Base-by-base conservation (phyloP, 2,888 invertebrate species). In the Acanthosepion esculentum region DNA sequence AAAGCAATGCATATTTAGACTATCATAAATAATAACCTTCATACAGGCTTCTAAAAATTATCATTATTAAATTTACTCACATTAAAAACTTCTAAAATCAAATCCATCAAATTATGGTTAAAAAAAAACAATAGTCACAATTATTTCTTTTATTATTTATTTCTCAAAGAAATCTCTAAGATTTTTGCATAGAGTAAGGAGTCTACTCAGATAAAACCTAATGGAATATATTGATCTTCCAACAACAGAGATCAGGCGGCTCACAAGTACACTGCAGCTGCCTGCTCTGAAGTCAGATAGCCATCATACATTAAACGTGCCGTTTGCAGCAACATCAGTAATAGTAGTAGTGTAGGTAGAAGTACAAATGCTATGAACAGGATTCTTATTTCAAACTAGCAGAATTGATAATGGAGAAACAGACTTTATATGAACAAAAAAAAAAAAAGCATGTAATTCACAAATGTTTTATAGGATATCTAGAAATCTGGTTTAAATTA, bases 181-280 rank as follows among this genome's bases (percentile, higher is more conserved):
- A 78, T 78, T 78, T 78, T n/a, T 78, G 78, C 78, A 78, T 78
- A 78, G 78, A 78, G 78, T 78, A 3, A 29, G 78, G 33, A 78
- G 15, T 78, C 78, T 78, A 78, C 78, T 78, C 78, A 78, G 78
- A 78, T 78, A 78, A 78, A 78, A 78, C 78, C 78, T 78, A 78
- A 78, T 78, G 78, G 78, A 78, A 78, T 78, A 78, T 78, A 78
- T 78, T 78, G 78, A 78, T 78, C 78, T 78, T 78, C n/a, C n/a
- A 78, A 78, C 78, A 78, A 15, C 78, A 78, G 78, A 78, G 78
- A 78, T 78, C 78, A 78, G 78, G 78, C 78, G 78, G 33, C 78
- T 78, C n/a, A 78, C 78, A 78, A 78, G 78, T 78, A 78, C n/a
- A 78, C 78, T 78, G n/a, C 78, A 33, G 78, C 78, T 78, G 78